These are phyloP conservation scores for Cebidichthys violaceus DNA, from an alignment of 2,113 vertebrate species.

Conservation along the genomic window DNA sequence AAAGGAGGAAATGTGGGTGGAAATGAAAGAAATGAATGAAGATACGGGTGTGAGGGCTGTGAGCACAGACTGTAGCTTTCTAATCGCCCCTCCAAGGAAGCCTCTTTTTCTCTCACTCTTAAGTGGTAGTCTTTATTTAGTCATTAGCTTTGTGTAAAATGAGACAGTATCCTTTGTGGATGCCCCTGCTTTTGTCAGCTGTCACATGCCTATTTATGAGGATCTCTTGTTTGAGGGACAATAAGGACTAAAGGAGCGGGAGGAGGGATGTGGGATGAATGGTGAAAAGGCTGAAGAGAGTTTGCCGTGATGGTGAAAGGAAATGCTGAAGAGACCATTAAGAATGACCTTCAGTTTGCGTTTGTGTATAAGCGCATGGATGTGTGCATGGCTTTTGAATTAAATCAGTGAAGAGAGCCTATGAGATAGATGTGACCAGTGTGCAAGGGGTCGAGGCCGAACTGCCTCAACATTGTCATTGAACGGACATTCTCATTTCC, in stretches of 20 bases:
- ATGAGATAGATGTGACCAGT: conserved; percentile 55
- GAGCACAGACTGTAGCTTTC: conserved; percentile 41
- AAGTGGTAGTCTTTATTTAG: conserved; percentile 75
- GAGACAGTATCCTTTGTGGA: conserved; percentile 68
- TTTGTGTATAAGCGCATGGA: background rate
- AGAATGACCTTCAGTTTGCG: conserved; percentile 62
- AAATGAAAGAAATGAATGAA: conserved; percentile 30
- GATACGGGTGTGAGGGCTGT: conserved; percentile 16
- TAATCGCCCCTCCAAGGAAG: conserved; percentile 37
- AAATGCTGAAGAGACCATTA: conserved; percentile 64
- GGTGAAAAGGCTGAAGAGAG: conserved; percentile 51
- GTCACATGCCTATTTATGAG: conserved; percentile 79
- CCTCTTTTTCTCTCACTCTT: conserved; percentile 54
- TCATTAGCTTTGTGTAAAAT: conserved; percentile 78
- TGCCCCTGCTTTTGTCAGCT: conserved; percentile 71
- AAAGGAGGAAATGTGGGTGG: conserved; percentile 13
- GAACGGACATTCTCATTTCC: conserved; percentile 51
- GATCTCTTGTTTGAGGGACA: conserved; percentile 72
- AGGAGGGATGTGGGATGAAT: conserved; percentile 44
- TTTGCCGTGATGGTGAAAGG: conserved; percentile 63
- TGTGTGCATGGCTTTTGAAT: conserved; percentile 44
- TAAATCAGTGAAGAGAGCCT: conserved; percentile 29
- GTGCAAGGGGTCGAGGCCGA: conserved; percentile 23
- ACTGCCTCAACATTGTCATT: conserved; percentile 52
- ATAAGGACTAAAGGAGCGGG: conserved; percentile 41